Evolutionary conservation across 2,113 vertebrate species (phyloP).

Genomic region (Acanthochromis polyacanthus): DNA sequence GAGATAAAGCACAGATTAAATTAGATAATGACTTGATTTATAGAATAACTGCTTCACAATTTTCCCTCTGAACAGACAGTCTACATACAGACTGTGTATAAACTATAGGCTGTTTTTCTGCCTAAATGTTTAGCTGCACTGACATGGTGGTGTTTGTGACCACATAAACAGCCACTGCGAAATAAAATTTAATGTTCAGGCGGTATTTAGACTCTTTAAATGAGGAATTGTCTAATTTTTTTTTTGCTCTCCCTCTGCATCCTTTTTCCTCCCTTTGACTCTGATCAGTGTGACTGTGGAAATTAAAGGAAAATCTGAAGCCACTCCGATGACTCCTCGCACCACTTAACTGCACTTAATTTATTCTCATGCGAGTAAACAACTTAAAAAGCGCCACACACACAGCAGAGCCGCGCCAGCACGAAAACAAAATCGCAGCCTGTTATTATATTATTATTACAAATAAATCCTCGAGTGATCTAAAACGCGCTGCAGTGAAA

Average conservation of each 20-base stretch:
- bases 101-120: background rate
- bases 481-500: constrained; percentile 7
- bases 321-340: constrained; percentile 41
- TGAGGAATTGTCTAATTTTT: background rate
- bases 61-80: too few relatives aligned
- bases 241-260: background rate
- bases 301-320: constrained; percentile 52
- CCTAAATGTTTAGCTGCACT: background rate
- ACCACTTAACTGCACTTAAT: constrained; percentile 49
- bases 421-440: constrained; percentile 3
- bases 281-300: constrained; percentile 27
- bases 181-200: constrained; percentile 3
- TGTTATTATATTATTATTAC: background rate
- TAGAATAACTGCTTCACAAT: too few relatives aligned
- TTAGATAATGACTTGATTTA: too few relatives aligned
- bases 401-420: background rate
- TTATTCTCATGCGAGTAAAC: constrained; percentile 58
- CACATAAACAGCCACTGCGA: constrained; percentile 6
- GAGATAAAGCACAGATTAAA: too few relatives aligned
- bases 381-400: constrained; percentile 42
- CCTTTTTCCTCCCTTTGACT: background rate
- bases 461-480: constrained; percentile 11
- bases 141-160: constrained; percentile 3
- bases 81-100: too few relatives aligned
- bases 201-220: background rate